These are phyloP conservation scores for Silurus glanis DNA, from an alignment of 2,113 vertebrate species.

Conservation along the genomic window DNA sequence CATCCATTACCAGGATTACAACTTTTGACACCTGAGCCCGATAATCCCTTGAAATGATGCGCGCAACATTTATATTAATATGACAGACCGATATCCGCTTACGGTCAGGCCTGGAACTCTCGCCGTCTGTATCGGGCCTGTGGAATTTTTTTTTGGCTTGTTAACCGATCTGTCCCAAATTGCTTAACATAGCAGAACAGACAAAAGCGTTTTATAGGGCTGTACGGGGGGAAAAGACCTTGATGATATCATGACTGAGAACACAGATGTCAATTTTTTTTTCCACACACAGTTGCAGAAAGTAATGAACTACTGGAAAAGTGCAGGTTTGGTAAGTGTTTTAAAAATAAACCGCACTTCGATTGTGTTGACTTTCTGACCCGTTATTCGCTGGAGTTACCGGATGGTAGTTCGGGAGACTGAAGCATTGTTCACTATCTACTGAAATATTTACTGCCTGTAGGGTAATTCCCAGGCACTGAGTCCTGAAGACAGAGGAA, in stretches of 20 bases:
- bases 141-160: slow-evolving; percentile 45
- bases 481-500: slow-evolving; percentile 34
- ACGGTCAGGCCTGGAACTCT: slow-evolving; percentile 42
- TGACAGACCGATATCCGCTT: slow-evolving; percentile 24
- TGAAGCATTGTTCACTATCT: slow-evolving; percentile 26
- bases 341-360: neutral
- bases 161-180: slow-evolving; percentile 54
- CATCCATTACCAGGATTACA: neutral
- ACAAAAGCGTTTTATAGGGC: slow-evolving; percentile 37
- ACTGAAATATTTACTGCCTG: slow-evolving; percentile 30
- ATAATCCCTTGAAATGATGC: slow-evolving; percentile 12
- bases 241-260: slow-evolving; percentile 41
- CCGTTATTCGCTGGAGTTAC: neutral
- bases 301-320: neutral
- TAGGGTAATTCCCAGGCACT: slow-evolving; percentile 21
- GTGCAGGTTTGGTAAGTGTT: neutral
- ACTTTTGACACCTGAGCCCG: neutral
- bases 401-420: neutral
- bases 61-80: slow-evolving; percentile 3
- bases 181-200: slow-evolving; percentile 53
- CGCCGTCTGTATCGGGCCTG: slow-evolving; percentile 40
- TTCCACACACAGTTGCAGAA: neutral
- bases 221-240: slow-evolving; percentile 28
- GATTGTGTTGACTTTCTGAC: neutral
- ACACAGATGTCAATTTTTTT: slow-evolving; percentile 17